Percentiles rank a stretch among this genome's conserved stretches.
phyloP scores from a whole-genome alignment of 2,113 vertebrate genomes.

The Pterocles burchelli region DNA sequence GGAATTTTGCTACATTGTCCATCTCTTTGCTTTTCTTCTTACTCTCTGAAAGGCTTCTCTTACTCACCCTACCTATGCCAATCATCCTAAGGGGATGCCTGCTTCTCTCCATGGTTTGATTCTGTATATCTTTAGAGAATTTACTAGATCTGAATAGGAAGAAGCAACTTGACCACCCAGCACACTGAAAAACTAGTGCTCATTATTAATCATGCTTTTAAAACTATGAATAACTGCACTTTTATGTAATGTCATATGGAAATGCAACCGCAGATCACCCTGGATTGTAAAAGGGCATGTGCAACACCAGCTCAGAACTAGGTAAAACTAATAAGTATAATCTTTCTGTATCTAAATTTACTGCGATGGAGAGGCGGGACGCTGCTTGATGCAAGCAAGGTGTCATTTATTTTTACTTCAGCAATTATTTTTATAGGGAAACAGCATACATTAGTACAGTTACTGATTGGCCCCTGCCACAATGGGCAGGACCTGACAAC shows the following conservation, averaged over 20 bases:
- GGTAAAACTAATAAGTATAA: background rate
- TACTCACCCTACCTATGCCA: background rate
- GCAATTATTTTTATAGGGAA: no score
- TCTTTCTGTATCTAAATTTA: background rate
- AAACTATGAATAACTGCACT: background rate
- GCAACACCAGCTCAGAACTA: background rate
- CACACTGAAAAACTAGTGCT: background rate
- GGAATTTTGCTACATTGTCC: background rate
- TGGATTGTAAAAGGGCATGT: background rate
- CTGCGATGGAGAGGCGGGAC: no score
- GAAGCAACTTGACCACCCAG: background rate
- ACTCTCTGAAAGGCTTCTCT: background rate
- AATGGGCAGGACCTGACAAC: no score
- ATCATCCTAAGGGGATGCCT: background rate
- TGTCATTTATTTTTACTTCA: no score
- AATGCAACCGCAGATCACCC: background rate
- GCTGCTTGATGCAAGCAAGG: no score
- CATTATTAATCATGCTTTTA: background rate
- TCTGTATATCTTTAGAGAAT: background rate
- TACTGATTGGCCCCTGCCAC: no score
- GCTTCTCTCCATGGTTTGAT: background rate
- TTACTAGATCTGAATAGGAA: background rate
- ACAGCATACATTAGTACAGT: no score
- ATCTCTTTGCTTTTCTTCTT: background rate
- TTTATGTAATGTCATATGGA: background rate